phyloP scores from a whole-genome alignment of 2,888 invertebrate genomes.

The Drosophila nigricruria region DNA sequence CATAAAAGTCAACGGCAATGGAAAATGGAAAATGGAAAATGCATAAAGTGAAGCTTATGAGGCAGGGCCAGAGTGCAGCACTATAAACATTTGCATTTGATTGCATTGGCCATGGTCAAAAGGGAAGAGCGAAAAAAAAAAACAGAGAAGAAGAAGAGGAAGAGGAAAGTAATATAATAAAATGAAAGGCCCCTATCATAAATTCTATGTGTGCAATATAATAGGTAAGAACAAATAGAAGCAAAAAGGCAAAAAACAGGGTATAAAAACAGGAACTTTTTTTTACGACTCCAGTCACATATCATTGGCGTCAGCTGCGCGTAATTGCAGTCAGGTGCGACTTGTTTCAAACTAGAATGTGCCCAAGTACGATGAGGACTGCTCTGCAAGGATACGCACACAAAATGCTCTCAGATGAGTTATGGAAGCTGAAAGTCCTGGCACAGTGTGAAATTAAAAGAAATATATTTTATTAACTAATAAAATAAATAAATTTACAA shows the following conservation, averaged over 20 bases:
- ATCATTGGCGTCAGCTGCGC: constrained; percentile 38
- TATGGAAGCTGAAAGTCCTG: not conserved
- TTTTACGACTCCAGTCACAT: constrained; percentile 38
- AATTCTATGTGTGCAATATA: constrained; percentile 28
- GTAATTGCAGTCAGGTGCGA: constrained; percentile 31
- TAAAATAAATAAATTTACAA: not conserved
- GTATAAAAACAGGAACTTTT: constrained; percentile 5
- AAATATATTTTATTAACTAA: not conserved
- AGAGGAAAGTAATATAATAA: constrained; percentile 30
- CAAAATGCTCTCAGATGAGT: not conserved
- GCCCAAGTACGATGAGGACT: not conserved
- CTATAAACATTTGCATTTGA: constrained; percentile 48
- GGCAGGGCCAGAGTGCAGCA: constrained; percentile 19
- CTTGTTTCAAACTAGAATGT: not conserved
- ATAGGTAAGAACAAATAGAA: constrained; percentile 21
- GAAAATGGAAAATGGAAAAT: constrained; percentile 29
- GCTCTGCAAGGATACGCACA: not conserved
- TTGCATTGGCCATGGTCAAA: constrained; percentile 19
- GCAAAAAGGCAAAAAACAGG: not conserved
- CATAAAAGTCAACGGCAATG: constrained; percentile 31
- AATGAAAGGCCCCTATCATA: constrained; percentile 27
- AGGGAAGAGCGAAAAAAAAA: not conserved
- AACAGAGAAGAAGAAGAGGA: not conserved
- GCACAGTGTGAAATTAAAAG: not conserved
- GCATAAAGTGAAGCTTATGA: constrained; percentile 22